Evolutionary conservation across 1,140 invertebrate genomes (phyloP).

Genomic region (Lucilia cuprina): DNA sequence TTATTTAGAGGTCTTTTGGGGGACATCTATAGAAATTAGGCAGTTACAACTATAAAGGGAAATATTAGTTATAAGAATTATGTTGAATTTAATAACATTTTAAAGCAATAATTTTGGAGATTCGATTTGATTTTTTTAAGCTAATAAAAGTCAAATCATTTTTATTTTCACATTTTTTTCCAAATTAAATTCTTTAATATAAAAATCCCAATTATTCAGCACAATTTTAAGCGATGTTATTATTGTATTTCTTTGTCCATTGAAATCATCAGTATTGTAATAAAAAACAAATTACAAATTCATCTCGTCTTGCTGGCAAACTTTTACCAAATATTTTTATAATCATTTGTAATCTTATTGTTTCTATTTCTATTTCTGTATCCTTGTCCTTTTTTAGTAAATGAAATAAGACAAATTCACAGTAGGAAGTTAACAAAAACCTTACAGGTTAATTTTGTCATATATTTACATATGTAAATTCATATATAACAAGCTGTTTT

Average conservation of each 20-base stretch:
- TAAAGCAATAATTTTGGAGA: too few relatives aligned
- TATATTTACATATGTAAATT: neutral
- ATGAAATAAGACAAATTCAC: neutral
- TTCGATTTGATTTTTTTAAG: neutral
- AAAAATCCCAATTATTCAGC: too few relatives aligned
- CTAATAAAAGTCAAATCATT: too few relatives aligned
- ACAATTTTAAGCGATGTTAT: neutral
- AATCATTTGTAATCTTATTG: neutral
- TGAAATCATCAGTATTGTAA: neutral
- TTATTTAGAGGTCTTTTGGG: conserved; percentile 17
- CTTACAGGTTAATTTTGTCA: neutral
- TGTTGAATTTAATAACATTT: neutral
- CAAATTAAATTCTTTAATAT: too few relatives aligned
- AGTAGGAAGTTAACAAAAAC: neutral
- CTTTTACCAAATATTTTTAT: neutral
- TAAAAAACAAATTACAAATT: neutral
- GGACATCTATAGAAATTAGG: neutral
- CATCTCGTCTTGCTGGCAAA: neutral
- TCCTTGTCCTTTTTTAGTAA: neutral
- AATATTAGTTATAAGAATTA: neutral
- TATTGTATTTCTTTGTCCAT: neutral
- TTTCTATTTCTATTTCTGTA: neutral
- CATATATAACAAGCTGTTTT: neutral
- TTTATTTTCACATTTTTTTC: too few relatives aligned
- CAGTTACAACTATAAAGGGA: neutral